Evolutionary conservation across 2,113 vertebrate genomes (phyloP), one percentile per base, ranked within the genome.

Genomic region (Myanophis thanlyinensis): DNA sequence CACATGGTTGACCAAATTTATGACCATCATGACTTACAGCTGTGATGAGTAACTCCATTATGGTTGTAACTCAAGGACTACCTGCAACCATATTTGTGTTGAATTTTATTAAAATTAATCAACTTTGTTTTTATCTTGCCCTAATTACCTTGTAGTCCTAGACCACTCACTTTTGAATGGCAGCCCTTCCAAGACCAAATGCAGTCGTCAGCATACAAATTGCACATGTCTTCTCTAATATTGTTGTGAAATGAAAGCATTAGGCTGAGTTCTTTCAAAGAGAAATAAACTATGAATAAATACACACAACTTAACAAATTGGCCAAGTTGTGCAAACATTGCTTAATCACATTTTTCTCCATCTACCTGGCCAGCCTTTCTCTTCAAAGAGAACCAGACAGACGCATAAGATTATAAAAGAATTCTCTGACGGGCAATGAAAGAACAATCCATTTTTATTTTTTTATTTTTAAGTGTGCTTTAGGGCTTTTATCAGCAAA

Each of bases 401-500:
- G 89, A 56, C 90, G 25, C 85, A 94, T 89, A 92, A 96, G 93
- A 93, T 96, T 95, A 94, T 90, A 96, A 94, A 95, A 85, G 73
- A 94, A 94, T 96, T 89, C 89, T 95, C 95, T 94, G 92, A 89
- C 85, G 93, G 90, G 86, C 89, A 95, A 96, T 94, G 94, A 96
- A 96, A 73, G 91, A 95, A 95, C 93, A 97, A 97, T 97, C 95
- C 93, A 90, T 96, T 97, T 95, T 95, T 94, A 80, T 54, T 93
- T 93, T 91, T 95, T 97, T 96, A 93, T 88, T 91, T 94, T 94
- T 85, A 90, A 97, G 96, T 96, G 95, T 95, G 97, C 97, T 98
- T 97, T 94, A 97, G 94, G 92, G 97, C 97, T 98, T 97, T 98
- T 97, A 97, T 93, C 94, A 96, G 97, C 90, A 95, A 97, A 95